These are phyloP conservation scores for Manis crassicaudata DNA, from an alignment of 2,797 vertebrate genomes.

Conservation along the genomic window DNA sequence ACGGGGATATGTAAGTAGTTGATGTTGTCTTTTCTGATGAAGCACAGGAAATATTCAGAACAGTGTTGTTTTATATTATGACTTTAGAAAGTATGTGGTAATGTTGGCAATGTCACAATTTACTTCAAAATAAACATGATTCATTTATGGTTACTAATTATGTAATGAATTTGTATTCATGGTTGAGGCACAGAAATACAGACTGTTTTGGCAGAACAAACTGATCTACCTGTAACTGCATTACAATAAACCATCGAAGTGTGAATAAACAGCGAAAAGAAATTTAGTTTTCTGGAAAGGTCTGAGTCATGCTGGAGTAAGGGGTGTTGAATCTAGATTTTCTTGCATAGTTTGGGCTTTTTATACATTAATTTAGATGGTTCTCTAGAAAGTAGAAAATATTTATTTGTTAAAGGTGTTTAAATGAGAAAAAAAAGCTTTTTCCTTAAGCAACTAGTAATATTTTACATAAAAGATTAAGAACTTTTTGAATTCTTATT, in stretches of 20 bases:
- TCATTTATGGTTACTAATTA: constrained; percentile 24
- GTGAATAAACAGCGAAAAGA: not conserved
- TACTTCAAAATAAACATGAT: constrained; percentile 55
- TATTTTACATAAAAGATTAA: not conserved
- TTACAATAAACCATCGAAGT: not conserved
- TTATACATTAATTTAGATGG: not conserved
- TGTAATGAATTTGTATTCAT: constrained; percentile 37
- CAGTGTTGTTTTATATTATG: not conserved
- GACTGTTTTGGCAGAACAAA: not conserved
- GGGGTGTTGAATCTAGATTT: not conserved
- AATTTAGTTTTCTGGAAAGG: not conserved
- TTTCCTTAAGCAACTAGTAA: not conserved
- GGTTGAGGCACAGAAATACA: constrained; percentile 25
- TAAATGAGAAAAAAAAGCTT: not conserved
- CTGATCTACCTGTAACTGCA: not conserved
- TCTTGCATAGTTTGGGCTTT: not conserved
- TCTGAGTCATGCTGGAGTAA: not conserved
- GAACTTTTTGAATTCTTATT: not conserved
- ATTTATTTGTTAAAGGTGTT: not conserved
- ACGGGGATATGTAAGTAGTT: constrained; percentile 45
- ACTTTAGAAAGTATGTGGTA: constrained; percentile 35
- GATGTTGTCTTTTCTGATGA: constrained; percentile 68
- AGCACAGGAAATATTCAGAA: constrained; percentile 52
- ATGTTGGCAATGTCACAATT: constrained; percentile 54
- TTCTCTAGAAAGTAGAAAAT: not conserved